phyloP scores from a whole-genome alignment of 2,113 vertebrate species.

The rabbit (Oryctolagus cuniculus) region mOryCun1.1 NC_091432.1:3253501-3254000 shows the following conservation, averaged over 20 bases:
- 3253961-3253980: fast-evolving
- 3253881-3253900: not conserved
- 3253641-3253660: not conserved
- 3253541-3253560: not conserved
- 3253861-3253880: not conserved
- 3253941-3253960: too few relatives aligned
- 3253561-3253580: not conserved
- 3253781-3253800: not conserved
- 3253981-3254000: not conserved
- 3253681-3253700: too few relatives aligned
- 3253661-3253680: too few relatives aligned
- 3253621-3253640: not conserved
- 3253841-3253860: not conserved
- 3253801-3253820: fast-evolving
- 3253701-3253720: not conserved
- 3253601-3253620: not conserved
- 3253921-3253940: fast-evolving
- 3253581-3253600: not conserved
- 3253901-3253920: not conserved
- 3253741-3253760: not conserved
- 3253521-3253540: not conserved
- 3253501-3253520: too few relatives aligned
- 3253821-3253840: fast-evolving
- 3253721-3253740: not conserved
- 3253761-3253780: not conserved